These are phyloP conservation scores for Hypolimnas misippus DNA, from an alignment of 2,888 invertebrate species.

Conservation along the genomic window DNA sequence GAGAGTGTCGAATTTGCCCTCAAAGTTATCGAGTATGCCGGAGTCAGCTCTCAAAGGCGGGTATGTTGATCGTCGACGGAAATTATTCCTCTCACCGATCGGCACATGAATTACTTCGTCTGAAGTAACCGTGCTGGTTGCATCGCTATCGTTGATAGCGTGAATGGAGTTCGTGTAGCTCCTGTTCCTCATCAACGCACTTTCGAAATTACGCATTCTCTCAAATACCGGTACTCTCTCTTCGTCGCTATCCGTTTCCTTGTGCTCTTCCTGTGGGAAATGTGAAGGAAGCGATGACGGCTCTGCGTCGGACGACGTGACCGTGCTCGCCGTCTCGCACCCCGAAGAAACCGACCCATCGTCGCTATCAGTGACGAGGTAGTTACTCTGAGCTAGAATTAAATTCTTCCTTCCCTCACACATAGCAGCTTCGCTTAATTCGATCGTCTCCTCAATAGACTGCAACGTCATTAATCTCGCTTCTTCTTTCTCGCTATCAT, in stretches of 20 bases:
- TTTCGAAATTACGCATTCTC: constrained; percentile 55
- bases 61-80: constrained; percentile 74
- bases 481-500: constrained; percentile 55
- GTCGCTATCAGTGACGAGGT: constrained; percentile 87
- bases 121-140: constrained; percentile 41
- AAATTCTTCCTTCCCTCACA: constrained; percentile 55
- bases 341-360: constrained; percentile 91
- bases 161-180: constrained; percentile 57
- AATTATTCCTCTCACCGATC: constrained; percentile 76
- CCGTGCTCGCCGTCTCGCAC: constrained; percentile 91
- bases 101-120: constrained; percentile 78
- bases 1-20: constrained; percentile 72
- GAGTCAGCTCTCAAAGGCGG: constrained; percentile 67
- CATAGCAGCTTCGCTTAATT: constrained; percentile 56
- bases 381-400: constrained; percentile 73
- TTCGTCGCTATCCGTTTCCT: constrained; percentile 65
- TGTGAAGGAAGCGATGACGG: constrained; percentile 75
- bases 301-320: constrained; percentile 84
- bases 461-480: constrained; percentile 57
- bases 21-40: constrained; percentile 60
- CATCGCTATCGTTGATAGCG: constrained; percentile 43
- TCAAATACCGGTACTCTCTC: constrained; percentile 59
- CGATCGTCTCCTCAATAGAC: constrained; percentile 70
- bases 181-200: constrained; percentile 50
- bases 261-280: constrained; percentile 70